Evolutionary conservation across 2,888 invertebrate species (phyloP).

Genomic region (Pelosia muscerda): DNA sequence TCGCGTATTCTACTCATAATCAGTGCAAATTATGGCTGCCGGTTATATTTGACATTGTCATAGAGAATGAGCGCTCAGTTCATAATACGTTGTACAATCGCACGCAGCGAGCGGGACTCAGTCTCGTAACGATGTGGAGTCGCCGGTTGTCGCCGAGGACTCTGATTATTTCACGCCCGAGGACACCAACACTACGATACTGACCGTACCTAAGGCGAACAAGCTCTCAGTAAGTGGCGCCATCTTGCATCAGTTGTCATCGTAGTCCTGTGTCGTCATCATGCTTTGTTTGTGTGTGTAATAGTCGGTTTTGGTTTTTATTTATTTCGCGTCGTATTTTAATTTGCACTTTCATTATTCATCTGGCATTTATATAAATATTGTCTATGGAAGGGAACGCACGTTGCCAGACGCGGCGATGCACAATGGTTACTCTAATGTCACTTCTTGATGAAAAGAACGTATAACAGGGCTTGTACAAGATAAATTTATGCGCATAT

Average conservation of each 20-base stretch:
- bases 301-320: constrained; percentile 56
- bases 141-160: constrained; percentile 88
- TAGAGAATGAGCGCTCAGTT: constrained; percentile 21
- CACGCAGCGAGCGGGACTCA: constrained; percentile 60
- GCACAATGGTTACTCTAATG: constrained; percentile 39
- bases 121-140: constrained; percentile 74
- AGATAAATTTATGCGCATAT: constrained; percentile 29
- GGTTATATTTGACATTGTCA: constrained; percentile 13
- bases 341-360: constrained; percentile 69
- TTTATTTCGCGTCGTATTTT: constrained; percentile 61
- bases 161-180: constrained; percentile 94
- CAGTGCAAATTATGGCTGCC: no score
- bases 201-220: constrained; percentile 86
- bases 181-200: constrained; percentile 90
- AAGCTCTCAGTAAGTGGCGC: constrained; percentile 71
- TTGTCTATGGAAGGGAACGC: constrained; percentile 40
- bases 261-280: constrained; percentile 52
- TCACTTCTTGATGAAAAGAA: constrained; percentile 26
- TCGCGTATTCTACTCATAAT: no score
- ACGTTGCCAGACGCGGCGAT: constrained; percentile 40
- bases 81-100: constrained; percentile 50
- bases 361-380: constrained; percentile 49
- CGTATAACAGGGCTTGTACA: constrained; percentile 41
- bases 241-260: constrained; percentile 52
- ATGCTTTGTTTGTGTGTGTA: constrained; percentile 54